phyloP scores from a whole-genome alignment of 2,113 vertebrate species.

The Seriola rivoliana region DNA sequence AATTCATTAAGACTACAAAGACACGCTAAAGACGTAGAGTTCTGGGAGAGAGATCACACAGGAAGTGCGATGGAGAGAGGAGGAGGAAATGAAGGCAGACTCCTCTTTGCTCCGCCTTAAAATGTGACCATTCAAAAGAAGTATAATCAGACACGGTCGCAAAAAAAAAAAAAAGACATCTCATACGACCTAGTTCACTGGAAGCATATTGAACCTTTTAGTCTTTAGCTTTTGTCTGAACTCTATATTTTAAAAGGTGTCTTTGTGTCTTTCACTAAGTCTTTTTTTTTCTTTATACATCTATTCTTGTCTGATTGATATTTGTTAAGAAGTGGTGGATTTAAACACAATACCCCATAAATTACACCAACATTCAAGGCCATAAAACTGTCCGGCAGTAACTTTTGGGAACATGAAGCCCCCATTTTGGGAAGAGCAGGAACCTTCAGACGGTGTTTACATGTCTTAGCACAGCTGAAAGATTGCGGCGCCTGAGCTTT shows the following conservation, averaged over 20 bases:
- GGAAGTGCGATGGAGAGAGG: background rate
- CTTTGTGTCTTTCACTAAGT: background rate
- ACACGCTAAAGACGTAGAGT: background rate
- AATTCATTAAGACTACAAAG: background rate
- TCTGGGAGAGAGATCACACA: background rate
- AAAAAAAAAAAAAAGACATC: background rate
- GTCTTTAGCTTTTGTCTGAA: background rate
- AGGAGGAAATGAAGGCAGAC: background rate
- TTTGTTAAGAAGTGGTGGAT: background rate
- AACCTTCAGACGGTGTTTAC: constrained; percentile 63
- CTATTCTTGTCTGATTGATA: background rate
- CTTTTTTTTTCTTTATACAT: background rate
- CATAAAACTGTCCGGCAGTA: constrained; percentile 26
- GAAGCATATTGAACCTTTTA: background rate
- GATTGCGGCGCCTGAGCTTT: constrained; percentile 9
- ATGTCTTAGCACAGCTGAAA: constrained; percentile 40
- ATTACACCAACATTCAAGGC: constrained; percentile 7
- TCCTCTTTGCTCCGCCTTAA: background rate
- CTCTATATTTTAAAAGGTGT: background rate
- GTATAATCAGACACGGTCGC: background rate
- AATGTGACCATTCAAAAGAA: background rate
- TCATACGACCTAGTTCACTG: background rate
- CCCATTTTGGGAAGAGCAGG: constrained; percentile 46
- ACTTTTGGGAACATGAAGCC: constrained; percentile 17
- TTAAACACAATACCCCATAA: constrained; percentile 22